Evolutionary conservation across 2,797 vertebrate genomes (phyloP).

Genomic region (Mormyrops attenuatus): DNA sequence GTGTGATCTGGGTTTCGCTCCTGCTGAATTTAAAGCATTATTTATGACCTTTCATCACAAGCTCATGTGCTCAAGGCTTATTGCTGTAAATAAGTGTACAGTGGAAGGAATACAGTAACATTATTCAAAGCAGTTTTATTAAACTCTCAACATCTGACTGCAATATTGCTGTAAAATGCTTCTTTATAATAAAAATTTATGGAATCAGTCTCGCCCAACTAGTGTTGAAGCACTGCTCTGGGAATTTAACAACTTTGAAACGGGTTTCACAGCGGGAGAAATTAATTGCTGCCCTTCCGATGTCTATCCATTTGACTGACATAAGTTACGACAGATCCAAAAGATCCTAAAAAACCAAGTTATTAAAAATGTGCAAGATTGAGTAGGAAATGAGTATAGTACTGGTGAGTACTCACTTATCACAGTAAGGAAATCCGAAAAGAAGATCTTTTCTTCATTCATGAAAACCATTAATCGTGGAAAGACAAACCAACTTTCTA

Average conservation of each 20-base stretch:
- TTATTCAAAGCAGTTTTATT: constrained; percentile 16
- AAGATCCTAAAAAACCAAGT: background rate
- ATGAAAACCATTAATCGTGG: background rate
- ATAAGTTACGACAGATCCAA: background rate
- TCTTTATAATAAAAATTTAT: constrained; percentile 23
- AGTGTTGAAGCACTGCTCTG: background rate
- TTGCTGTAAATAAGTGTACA: constrained; percentile 18
- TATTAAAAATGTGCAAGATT: background rate
- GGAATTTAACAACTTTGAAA: background rate
- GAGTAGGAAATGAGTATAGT: background rate
- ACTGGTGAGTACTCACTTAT: background rate
- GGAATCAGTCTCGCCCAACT: background rate
- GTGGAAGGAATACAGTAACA: constrained; percentile 21
- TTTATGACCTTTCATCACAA: background rate
- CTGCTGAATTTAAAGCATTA: background rate
- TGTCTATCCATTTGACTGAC: background rate
- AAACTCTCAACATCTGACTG: background rate
- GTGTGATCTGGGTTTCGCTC: background rate
- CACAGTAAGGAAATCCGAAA: background rate
- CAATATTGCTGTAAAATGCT: constrained; percentile 22
- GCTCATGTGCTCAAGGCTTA: constrained; percentile 3
- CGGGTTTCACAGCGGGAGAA: background rate
- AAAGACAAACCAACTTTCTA: background rate
- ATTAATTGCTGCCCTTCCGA: background rate
- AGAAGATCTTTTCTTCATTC: background rate